A percentile compares a stretch with the other conserved stretches of the same genome.
phyloP scores from a whole-genome alignment of 2,113 vertebrate species.

The Malaclemys terrapin region DNA sequence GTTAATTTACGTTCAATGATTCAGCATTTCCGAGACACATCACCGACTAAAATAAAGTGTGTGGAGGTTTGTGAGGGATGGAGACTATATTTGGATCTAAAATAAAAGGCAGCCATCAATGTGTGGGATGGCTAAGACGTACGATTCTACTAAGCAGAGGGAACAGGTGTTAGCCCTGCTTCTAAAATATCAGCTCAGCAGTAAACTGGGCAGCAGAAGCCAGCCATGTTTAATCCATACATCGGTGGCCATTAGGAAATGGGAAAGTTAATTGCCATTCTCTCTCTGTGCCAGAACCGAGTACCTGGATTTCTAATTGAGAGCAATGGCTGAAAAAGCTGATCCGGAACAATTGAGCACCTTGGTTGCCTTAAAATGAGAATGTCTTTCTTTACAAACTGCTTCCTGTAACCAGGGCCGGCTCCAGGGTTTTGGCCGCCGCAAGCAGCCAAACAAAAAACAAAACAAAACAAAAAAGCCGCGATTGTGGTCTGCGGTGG shows the following conservation, averaged over 20 bases:
- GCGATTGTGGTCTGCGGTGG: too few relatives aligned
- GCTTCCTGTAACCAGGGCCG: background rate
- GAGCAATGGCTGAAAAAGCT: conserved; percentile 18
- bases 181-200: conserved; percentile 50
- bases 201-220: conserved; percentile 58
- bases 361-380: conserved; percentile 28
- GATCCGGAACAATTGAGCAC: conserved; percentile 27
- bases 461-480: too few relatives aligned
- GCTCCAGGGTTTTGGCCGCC: too few relatives aligned
- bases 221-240: conserved; percentile 53
- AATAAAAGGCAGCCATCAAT: background rate
- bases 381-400: conserved; percentile 30
- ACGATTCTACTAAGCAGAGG: background rate
- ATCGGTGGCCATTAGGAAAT: conserved; percentile 35
- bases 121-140: background rate
- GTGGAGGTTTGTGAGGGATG: background rate
- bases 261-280: conserved; percentile 22
- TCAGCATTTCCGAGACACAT: background rate
- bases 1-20: background rate
- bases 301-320: conserved; percentile 34
- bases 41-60: background rate
- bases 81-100: conserved; percentile 4
- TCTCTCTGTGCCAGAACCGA: conserved; percentile 41
- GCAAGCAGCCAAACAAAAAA: too few relatives aligned
- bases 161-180: conserved; percentile 25